A percentile compares a stretch with the other conserved stretches of the same genome.
Evolutionary conservation across 2,113 vertebrate genomes (phyloP).

Genomic region (Casuarius casuarius): DNA sequence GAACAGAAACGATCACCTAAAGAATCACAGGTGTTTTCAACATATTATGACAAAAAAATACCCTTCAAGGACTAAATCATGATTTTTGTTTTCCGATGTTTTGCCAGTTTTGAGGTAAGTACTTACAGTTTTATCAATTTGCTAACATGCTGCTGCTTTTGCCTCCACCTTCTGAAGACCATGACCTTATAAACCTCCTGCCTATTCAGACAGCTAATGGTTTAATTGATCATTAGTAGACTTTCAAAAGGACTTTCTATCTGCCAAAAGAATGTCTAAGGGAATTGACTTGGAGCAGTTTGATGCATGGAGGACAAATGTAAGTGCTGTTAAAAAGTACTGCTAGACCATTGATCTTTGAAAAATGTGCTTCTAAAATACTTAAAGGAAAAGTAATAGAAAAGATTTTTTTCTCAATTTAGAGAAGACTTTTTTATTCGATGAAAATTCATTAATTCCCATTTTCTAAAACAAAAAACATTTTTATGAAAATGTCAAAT

Average conservation of each 20-base stretch:
- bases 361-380: slow-evolving; percentile 23
- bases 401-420: neutral
- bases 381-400: neutral
- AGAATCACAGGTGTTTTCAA: neutral
- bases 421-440: neutral
- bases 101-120: neutral
- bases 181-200: slow-evolving; percentile 30
- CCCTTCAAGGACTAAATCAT: neutral
- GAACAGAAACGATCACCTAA: neutral
- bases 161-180: slow-evolving; percentile 26
- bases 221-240: slow-evolving; percentile 66
- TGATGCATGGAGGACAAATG: slow-evolving; percentile 32
- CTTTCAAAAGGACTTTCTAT: slow-evolving; percentile 53
- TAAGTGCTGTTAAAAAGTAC: slow-evolving; percentile 22
- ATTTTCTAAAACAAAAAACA: neutral
- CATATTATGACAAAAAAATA: neutral
- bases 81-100: neutral
- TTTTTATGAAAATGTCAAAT: neutral
- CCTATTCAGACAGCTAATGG: slow-evolving; percentile 44
- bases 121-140: slow-evolving; percentile 1
- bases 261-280: slow-evolving; percentile 54
- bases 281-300: slow-evolving; percentile 34
- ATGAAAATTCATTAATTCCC: neutral
- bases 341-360: neutral
- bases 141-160: slow-evolving; percentile 3